Evolutionary conservation across 2,888 invertebrate species (phyloP).

Genomic region (Xanthorhoe designata): DNA sequence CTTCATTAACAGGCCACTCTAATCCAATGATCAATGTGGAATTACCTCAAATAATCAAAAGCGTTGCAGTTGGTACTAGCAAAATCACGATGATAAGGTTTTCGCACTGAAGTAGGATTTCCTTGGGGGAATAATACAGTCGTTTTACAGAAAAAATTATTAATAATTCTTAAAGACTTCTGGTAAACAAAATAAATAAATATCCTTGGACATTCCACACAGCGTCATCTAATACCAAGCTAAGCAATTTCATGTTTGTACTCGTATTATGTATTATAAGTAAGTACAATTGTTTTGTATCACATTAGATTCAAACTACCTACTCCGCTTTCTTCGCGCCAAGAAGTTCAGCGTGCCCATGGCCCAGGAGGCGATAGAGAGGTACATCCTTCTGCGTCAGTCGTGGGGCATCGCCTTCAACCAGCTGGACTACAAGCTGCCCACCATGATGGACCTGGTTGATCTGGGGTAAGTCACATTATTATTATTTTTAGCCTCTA

Average conservation of each 20-base stretch:
- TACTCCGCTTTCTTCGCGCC: constrained; percentile 91
- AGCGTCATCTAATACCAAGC: too few species aligned
- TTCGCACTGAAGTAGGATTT: too few species aligned
- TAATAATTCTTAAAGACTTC: too few species aligned
- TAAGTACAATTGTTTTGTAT: neutral
- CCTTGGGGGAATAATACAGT: too few species aligned
- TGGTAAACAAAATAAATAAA: too few species aligned
- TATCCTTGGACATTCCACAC: too few species aligned
- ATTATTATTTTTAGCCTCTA: too few species aligned
- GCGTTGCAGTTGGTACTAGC: too few species aligned
- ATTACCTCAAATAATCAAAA: neutral
- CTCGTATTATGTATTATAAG: too few species aligned
- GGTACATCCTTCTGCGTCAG: constrained; percentile 91
- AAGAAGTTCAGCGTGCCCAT: constrained; percentile 93
- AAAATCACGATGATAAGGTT: too few species aligned
- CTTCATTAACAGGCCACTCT: neutral
- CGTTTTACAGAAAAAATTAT: too few species aligned
- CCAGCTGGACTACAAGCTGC: constrained; percentile 89
- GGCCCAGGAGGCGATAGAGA: constrained; percentile 91
- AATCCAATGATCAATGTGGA: neutral
- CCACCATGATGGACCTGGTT: constrained; percentile 89
- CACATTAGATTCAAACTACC: constrained; percentile 87
- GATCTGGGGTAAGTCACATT: constrained; percentile 86
- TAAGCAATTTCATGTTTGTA: too few species aligned
- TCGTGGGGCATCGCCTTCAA: constrained; percentile 91